Percentiles rank a stretch among this genome's conserved stretches.
phyloP scores from a whole-genome alignment of 2,113 vertebrate genomes.

The Diphyllodes magnificus region DNA sequence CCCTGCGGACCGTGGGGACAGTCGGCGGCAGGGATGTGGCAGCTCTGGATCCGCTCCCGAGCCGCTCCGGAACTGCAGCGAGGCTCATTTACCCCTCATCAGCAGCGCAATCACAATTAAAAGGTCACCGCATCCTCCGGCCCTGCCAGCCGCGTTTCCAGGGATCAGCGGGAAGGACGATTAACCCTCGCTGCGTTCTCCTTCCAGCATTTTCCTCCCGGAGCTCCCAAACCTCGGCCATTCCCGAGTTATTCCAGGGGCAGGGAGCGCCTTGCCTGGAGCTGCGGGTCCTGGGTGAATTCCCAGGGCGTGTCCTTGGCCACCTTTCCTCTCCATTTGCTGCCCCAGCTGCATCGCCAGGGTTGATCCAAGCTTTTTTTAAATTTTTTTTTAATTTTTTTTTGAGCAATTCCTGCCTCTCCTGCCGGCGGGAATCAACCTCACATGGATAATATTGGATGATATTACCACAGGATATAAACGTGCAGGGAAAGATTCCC shows the following conservation, averaged over 20 bases:
- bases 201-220: neutral
- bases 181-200: neutral
- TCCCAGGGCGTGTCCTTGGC: neutral
- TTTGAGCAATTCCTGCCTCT: neutral
- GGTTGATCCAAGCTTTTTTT: neutral
- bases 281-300: neutral
- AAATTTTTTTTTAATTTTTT: neutral
- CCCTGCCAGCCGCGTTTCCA: neutral
- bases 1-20: rapidly evolving
- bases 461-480: rapidly evolving
- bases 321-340: neutral
- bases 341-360: rapidly evolving
- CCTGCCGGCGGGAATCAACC: rapidly evolving
- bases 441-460: rapidly evolving
- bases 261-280: neutral
- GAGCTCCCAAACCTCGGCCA: rapidly evolving
- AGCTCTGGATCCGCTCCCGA: neutral
- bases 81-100: neutral
- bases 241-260: neutral
- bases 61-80: neutral
- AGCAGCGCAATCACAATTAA: neutral
- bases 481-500: rapidly evolving
- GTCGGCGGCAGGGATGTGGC: rapidly evolving
- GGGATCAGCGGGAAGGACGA: neutral
- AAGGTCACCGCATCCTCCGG: constrained; percentile 1